phyloP scores from a whole-genome alignment of 1,140 invertebrate genomes.

The Marisa cornuarietis region DNA sequence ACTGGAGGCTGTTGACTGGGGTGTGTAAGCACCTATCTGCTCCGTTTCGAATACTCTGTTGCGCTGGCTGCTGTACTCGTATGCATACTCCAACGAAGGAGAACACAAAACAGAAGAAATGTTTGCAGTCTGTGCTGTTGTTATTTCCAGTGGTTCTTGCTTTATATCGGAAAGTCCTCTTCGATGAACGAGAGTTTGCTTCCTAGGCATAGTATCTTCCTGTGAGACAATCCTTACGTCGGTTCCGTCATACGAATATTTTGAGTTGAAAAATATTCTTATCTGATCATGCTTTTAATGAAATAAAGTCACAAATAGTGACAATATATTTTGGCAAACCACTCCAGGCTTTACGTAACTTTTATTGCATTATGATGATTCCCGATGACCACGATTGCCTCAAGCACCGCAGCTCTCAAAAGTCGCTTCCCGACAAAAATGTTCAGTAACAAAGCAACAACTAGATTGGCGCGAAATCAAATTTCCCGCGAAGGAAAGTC shows the following conservation, averaged over 20 bases:
- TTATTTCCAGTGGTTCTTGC: slow-evolving; percentile 45
- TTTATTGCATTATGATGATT: no score
- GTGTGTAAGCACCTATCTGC: slow-evolving; percentile 10
- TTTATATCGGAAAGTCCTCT: slow-evolving; percentile 49
- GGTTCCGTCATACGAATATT: no score
- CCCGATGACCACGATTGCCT: no score
- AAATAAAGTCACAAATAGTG: no score
- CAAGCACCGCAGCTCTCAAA: no score
- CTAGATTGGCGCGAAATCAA: slow-evolving; percentile 58
- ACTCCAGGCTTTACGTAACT: no score
- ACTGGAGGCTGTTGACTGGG: slow-evolving; percentile 11
- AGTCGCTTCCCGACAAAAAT: no score
- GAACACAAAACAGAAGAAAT: not conserved
- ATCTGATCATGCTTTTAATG: no score
- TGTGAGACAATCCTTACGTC: not conserved
- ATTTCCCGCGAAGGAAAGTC: slow-evolving; percentile 62
- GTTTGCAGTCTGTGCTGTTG: slow-evolving; percentile 26
- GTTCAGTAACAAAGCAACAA: slow-evolving; percentile 43
- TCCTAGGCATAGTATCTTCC: slow-evolving; percentile 48
- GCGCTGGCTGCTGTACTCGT: no score
- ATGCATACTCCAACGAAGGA: no score
- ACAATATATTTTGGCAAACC: no score
- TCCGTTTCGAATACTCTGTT: not conserved
- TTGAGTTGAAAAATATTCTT: no score
- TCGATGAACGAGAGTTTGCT: slow-evolving; percentile 42